Base-by-base conservation (phyloP, 2,888 invertebrate species). In the Acleris cristana region DNA sequence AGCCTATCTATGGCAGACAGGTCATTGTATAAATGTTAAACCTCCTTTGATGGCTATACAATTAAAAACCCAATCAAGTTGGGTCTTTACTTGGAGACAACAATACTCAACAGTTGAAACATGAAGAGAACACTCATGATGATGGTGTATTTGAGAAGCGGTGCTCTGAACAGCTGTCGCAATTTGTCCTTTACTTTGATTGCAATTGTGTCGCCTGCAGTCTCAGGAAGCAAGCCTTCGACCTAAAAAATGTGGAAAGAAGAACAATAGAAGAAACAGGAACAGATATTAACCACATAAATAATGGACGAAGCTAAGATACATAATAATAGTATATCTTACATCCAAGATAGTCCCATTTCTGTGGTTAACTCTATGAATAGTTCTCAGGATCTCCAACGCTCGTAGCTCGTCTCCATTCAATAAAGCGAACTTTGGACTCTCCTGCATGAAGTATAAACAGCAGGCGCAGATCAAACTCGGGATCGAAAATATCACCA, bases 371-470 rank as follows among this genome's bases (percentile, higher is more conserved):
- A 84, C 54, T 54, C 77, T 84, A 61, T 91, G 79, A 12, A 91
- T 90, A 3, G 68, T 75, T 51, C 69, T 80, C 58, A 92, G 72
- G 16, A 85, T 83, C 2, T 82, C 71, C 55, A 96, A 75, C 0
- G 96, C 95, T 68, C 92, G 88, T 0, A 92, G 85, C 45, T 86
- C 71, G 81, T 88, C 78, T 82, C 95, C 95, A 73, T 94, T 95
- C 0, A 94, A 87, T 54, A 95, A 89, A 44, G 95, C 85, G 78
- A 95, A 97, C 82, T 96, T 96, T 0, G 97, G 97, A 73, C 96
- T 97, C 83, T 97, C 97, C 0, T 96, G 95, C 77, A 95, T 89
- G 66, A 89, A 89, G 40, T 88, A 83, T 14, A 95, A 80, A 71
- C 94, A 93, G 0, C 94, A 16, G 0, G 95, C 93, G 0, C 95